Percentiles rank a stretch among this genome's conserved stretches.
Conservation (phyloP, 2,888 invertebrate genomes). For the Melieria crassipennis region DNA sequence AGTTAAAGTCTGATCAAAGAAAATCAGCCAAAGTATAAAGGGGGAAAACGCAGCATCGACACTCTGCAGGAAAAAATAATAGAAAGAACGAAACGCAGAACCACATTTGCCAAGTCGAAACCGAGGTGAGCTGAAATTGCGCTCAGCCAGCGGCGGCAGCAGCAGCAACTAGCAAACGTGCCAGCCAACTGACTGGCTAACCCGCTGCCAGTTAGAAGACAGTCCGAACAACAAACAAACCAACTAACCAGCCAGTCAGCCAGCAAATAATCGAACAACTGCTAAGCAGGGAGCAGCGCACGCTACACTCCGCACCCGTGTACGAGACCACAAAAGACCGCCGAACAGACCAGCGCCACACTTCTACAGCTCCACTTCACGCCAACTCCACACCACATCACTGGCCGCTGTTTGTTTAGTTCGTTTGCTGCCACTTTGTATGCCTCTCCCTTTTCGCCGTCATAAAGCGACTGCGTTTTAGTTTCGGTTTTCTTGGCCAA, state of each 20-base stretch:
- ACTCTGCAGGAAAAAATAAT: background rate
- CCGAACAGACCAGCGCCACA: background rate
- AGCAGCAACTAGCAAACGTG: too few relatives aligned
- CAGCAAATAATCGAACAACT: background rate
- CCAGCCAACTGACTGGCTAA: background rate
- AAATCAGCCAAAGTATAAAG: background rate
- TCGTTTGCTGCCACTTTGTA: too few relatives aligned
- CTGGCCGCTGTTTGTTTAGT: too few relatives aligned
- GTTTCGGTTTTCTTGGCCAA: too few relatives aligned
- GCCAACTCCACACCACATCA: too few relatives aligned
- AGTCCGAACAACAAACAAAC: too few relatives aligned
- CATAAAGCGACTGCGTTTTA: too few relatives aligned
- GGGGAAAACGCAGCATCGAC: background rate
- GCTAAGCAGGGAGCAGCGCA: conserved; percentile 3
- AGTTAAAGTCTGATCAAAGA: too few relatives aligned
- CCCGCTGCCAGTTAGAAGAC: background rate
- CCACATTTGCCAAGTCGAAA: conserved; percentile 9
- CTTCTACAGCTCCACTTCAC: background rate
- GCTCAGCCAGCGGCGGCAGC: too few relatives aligned
- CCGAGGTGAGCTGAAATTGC: too few relatives aligned
- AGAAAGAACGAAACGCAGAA: conserved; percentile 9
- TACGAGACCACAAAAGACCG: too few relatives aligned
- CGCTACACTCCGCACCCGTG: background rate
- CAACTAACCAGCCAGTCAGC: background rate
- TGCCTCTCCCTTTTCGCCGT: too few relatives aligned